Evolutionary conservation across 1,140 invertebrate genomes (phyloP), one percentile per base, ranked within the genome.

Genomic region (Acyrthosiphon pisum): DNA sequence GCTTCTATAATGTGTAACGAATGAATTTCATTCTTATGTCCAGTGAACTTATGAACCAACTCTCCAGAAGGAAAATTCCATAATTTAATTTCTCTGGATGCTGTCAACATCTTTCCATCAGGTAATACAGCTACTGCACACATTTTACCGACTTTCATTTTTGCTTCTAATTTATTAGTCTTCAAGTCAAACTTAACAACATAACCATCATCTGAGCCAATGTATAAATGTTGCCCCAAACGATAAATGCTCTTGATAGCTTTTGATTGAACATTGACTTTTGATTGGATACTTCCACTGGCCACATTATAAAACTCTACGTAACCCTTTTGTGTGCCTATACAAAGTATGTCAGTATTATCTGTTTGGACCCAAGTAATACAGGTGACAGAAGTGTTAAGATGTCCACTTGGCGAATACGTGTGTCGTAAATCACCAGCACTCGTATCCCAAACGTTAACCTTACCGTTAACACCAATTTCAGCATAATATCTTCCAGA

Each of bases 401-500:
- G 20, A 93, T 93, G 91, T 26, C 91, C 76, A 56, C 81, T 93
- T 18, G 91, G 91, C 8, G 91, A 93, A 93, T 93, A 93, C 20
- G 46, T 83, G 8, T 93, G 91, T 7, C 81, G 50, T 22, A 93
- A 23, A 86, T 93, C 91, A 56, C 91, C 91, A 30, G 37, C 81
- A 53, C 56, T 86, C 2, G 91, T 93, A 44, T 93, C 91, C 91
- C 91, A 93, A 50, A 93, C 91, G 22, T 93, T 93, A 23, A 93
- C 46, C 81, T 93, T 93, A 11, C 91, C 91, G 35, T 93, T 93
- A n/a, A 84, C 22, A 50, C 81, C 37, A 18, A 93, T 53, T 93
- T 93, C 91, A 53, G 91, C 81, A 53, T 93, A 93, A 84, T 93
- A 93, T 84, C 48, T 86, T 50, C 91, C 91, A 1, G 91, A 93